Base-by-base conservation (phyloP, 2,888 invertebrate genomes). In the Ornithoptera priamus region DNA sequence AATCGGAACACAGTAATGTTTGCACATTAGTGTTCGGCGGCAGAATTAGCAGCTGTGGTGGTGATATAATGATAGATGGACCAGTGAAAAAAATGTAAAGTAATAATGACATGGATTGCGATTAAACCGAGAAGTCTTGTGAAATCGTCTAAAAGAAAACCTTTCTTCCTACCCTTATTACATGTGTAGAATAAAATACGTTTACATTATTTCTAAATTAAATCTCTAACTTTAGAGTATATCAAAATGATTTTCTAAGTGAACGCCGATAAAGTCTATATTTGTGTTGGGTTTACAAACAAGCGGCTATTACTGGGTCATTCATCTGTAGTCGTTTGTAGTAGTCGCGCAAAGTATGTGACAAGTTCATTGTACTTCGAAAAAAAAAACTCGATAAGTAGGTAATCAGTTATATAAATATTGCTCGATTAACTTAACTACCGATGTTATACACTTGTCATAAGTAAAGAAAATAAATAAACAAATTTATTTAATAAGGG, bases 351-450 rank as follows among this genome's bases (percentile, higher is more conserved):
- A 57, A 58, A 66, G 18, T 66, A 20, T 62, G 62, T 56, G 50
- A 62, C 64, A 66, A 69, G 65, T 65, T 66, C 65, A 69, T 59
- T 62, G 62, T 62, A 66, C 65, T 62, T 18, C 56, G 24, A 42
- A 20, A 61, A 65, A 42, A 20, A 61, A 65, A 30, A 39, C 39
- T 57, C 36, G 62, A 62, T 62, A 58, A 63, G 12, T 22, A 8
- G 15, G 42, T 58, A 58, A 46, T 50, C 42, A 58, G 18, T n/a
- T 58, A 57, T 36, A 62, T 53, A 39, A 39, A n/a, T 30, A 39
- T 39, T 10, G 39, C 39, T 39, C 7, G 39, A 7, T 39, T 39
- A 39, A 39, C 10, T 10, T 10, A 39, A 10, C 4, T 10, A 39
- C 39, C 8, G 39, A 39, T 39, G 6, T 39, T 10, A 10, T 39